Evolutionary conservation across 2,888 invertebrate species (phyloP).

Genomic region (Urechis unicinctus): DNA sequence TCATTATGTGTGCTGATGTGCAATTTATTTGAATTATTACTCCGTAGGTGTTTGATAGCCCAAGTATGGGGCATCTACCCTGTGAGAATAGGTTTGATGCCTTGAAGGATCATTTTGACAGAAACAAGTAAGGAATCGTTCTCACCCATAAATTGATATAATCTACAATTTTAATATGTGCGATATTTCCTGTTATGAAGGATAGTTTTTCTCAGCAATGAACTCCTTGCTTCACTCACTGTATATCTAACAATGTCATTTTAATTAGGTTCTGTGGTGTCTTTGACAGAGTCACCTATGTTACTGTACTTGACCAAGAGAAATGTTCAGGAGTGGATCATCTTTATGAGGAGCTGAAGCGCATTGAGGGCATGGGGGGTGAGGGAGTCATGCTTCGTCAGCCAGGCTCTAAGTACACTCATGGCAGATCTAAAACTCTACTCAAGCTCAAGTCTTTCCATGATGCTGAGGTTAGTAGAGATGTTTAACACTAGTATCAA

Average conservation of each 20-base stretch:
- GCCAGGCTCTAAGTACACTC: constrained; percentile 39
- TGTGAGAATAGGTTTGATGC: constrained; percentile 37
- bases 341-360: constrained; percentile 33
- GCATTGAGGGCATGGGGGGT: constrained; percentile 35
- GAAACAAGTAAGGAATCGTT: constrained; percentile 27
- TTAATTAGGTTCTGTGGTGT: background rate
- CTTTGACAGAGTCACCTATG: constrained; percentile 29
- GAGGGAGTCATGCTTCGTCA: constrained; percentile 44
- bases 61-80: constrained; percentile 30
- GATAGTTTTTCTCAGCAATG: too few relatives aligned
- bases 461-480: constrained; percentile 45
- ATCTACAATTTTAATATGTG: background rate
- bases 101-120: constrained; percentile 33
- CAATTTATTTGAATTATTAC: background rate
- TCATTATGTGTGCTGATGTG: too few relatives aligned
- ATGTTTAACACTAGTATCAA: too few relatives aligned
- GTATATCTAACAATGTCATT: constrained; percentile 3
- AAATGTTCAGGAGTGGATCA: constrained; percentile 34
- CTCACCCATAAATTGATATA: background rate
- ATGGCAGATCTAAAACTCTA: constrained; percentile 32
- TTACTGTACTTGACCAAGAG: constrained; percentile 31
- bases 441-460: constrained; percentile 45
- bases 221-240: too few relatives aligned
- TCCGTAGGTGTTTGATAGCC: constrained; percentile 42
- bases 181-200: too few relatives aligned